Conservation (phyloP, 2,797 vertebrate species). For the Apogon talboti region DNA sequence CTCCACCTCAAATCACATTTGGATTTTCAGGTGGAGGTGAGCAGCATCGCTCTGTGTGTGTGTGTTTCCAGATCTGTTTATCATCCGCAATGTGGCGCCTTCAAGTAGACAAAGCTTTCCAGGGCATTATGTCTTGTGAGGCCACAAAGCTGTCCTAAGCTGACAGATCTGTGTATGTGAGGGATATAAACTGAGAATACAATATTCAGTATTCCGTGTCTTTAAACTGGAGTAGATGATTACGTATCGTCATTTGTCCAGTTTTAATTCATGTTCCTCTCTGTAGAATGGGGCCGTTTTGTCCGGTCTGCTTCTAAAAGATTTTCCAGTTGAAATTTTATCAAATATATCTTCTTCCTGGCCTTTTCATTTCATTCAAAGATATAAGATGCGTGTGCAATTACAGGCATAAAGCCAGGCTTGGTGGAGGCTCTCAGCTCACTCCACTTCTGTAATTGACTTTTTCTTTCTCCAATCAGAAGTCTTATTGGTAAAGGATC, state of each 20-base stretch:
- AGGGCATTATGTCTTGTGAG: slow-evolving; percentile 28
- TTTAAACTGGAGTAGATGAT: slow-evolving; percentile 9
- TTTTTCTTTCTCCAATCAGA: slow-evolving; percentile 75
- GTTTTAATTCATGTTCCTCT: slow-evolving; percentile 29
- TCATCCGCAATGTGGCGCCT: slow-evolving; percentile 30
- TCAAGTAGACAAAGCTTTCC: slow-evolving; percentile 10
- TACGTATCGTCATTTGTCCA: slow-evolving; percentile 31
- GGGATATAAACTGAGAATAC: slow-evolving; percentile 10
- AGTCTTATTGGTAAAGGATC: slow-evolving; percentile 73
- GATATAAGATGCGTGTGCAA: slow-evolving; percentile 63
- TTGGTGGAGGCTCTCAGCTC: slow-evolving; percentile 59
- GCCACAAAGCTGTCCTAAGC: slow-evolving; percentile 2
- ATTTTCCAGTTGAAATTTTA: slow-evolving; percentile 52
- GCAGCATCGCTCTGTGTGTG: slow-evolving; percentile 1
- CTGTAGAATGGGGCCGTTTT: slow-evolving; percentile 15
- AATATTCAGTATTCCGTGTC: slow-evolving; percentile 8
- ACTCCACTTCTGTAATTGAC: slow-evolving; percentile 73
- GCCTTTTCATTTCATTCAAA: slow-evolving; percentile 66
- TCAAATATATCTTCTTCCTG: slow-evolving; percentile 57
- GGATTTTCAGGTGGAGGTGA: slow-evolving; percentile 43
- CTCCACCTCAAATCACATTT: slow-evolving; percentile 51
- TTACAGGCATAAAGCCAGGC: slow-evolving; percentile 67
- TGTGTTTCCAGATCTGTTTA: slow-evolving; percentile 11
- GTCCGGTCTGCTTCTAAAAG: slow-evolving; percentile 30
- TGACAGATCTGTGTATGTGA: slow-evolving; percentile 7